Evolutionary conservation across 1,140 invertebrate genomes (phyloP), one percentile per base, ranked within the genome.

Genomic region (Rhagoletis zephyria): DNA sequence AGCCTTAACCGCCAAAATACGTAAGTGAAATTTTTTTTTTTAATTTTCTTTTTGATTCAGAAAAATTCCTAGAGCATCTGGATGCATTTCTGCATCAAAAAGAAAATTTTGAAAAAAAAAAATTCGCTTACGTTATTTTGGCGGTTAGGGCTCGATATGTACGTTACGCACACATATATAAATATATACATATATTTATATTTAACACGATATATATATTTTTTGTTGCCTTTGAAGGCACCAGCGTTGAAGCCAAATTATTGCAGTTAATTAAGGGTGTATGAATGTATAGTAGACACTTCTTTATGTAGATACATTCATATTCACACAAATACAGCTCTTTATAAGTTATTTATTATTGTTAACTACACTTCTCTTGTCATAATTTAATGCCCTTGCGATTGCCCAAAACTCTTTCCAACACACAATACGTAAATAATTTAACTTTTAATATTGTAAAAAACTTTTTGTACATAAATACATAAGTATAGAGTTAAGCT

Each of bases 351-450:
- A 74, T 74, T 42, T 45, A 42, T 70, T n/a, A 19, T 1, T n/a
- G 6, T 6, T 67, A 30, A 19, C 64, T 63, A 63, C 9, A 63
- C 12, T 63, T 63, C 12, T 81, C 74, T 81, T 81, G 74, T 81
- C 48, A 56, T 56, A 81, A 3, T 48, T 74, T 12, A 42, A 16
- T 56, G 74, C 74, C 74, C n/a, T 81, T 10, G 19, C 14, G 19
- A 81, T 81, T 81, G 48, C 74, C 74, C 74, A 59, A 77, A 56
- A 81, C 51, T 59, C 5, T 81, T 81, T 56, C 56, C 74, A 16
- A 59, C 56, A 56, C 12, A 30, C 6, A 81, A 81, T 56, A 63
- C 14, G 42, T 0, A 86, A 61, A 63, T 86, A 63, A 63, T 14
- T 56, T 56, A 56, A 48, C 48, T 48, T 48, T 7, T 56, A 81